A percentile compares a stretch with the other conserved stretches of the same genome.
phyloP scores from a whole-genome alignment of 2,113 vertebrate genomes.

The Pachycephala philippinensis region DNA sequence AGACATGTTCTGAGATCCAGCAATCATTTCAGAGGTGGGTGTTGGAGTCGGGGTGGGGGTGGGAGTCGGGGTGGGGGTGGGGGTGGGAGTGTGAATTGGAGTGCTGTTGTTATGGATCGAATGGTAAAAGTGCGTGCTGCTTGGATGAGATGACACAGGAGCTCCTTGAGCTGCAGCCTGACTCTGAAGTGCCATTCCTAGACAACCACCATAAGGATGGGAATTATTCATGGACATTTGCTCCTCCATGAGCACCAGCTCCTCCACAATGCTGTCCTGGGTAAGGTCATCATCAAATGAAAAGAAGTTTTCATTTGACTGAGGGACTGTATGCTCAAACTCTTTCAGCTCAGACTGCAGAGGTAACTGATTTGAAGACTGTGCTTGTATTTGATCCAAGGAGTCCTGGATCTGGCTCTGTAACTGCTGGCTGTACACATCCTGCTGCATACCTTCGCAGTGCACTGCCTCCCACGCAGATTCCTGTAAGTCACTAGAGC shows the following conservation, averaged over 20 bases:
- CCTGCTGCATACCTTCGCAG: conserved; percentile 76
- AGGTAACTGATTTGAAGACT: conserved; percentile 79
- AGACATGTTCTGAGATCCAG: conserved; percentile 80
- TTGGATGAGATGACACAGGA: conserved; percentile 74
- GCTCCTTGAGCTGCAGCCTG: conserved; percentile 74
- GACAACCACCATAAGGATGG: conserved; percentile 78
- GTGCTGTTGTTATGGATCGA: conserved; percentile 82
- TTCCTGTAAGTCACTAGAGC: conserved; percentile 79
- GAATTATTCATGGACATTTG: conserved; percentile 91
- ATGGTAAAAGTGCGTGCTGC: conserved; percentile 80
- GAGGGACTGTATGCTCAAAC: conserved; percentile 82
- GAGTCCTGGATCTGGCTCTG: conserved; percentile 82
- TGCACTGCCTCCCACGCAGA: conserved; percentile 75
- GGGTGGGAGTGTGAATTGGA: conserved; percentile 85
- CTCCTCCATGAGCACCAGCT: conserved; percentile 98
- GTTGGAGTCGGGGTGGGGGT: conserved; percentile 89
- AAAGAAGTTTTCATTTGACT: conserved; percentile 88
- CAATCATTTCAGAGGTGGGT: conserved; percentile 88
- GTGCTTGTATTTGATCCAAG: conserved; percentile 73
- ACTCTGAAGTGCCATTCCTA: conserved; percentile 80
- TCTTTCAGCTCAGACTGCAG: conserved; percentile 85
- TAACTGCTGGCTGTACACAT: conserved; percentile 76
- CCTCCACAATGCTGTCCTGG: conserved; percentile 98
- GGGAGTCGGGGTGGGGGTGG: conserved; percentile 74
- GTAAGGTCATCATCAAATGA: conserved; percentile 96